phyloP scores from a whole-genome alignment of 2,797 vertebrate species.

The Enteromius paludinosus region DNA sequence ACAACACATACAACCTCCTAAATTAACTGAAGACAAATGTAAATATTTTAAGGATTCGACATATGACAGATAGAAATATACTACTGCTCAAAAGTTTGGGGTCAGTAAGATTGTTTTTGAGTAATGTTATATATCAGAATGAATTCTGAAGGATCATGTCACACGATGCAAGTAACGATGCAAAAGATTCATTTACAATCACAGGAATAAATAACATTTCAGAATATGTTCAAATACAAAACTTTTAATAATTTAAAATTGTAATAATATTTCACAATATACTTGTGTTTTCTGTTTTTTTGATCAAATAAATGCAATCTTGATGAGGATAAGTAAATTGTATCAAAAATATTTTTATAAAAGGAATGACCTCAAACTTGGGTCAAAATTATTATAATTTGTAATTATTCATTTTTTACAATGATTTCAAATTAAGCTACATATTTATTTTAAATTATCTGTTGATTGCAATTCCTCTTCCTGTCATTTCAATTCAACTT shows the following conservation, averaged over 20 bases:
- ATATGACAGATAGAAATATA: constrained; percentile 45
- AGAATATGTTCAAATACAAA: too few species aligned
- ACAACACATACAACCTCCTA: constrained; percentile 53
- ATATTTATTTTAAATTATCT: too few species aligned
- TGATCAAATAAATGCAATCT: neutral
- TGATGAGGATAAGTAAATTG: neutral
- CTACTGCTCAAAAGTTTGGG: neutral
- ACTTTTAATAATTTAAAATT: too few species aligned
- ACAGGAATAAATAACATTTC: too few species aligned
- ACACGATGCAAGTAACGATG: too few species aligned
- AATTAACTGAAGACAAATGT: neutral
- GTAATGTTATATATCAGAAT: neutral
- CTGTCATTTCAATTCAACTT: neutral
- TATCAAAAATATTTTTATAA: neutral
- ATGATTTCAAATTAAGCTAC: neutral
- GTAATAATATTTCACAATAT: neutral
- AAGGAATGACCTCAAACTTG: neutral
- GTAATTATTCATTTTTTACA: neutral
- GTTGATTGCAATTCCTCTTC: neutral
- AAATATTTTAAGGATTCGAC: neutral
- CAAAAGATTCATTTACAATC: too few species aligned
- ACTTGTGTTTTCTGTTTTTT: neutral
- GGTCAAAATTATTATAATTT: neutral
- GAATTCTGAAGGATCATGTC: too few species aligned
- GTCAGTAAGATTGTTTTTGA: neutral